Evolutionary conservation across 35 echinoderm and acorn worm genomes (phyloP), one percentile per base, ranked within the genome.

Genomic region (Ptychodera flava): DNA sequence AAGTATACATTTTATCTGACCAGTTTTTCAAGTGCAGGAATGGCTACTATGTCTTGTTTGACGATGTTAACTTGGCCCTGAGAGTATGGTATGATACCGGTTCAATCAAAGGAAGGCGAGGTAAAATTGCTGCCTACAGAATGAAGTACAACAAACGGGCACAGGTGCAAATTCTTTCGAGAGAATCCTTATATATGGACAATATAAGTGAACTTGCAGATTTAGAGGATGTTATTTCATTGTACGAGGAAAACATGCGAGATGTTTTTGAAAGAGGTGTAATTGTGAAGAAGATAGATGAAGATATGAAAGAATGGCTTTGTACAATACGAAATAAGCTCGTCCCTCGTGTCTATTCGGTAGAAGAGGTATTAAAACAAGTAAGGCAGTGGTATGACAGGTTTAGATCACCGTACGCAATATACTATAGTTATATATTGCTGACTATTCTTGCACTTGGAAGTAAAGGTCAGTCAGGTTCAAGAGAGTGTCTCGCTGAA

Each of bases 41-140:
- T 34, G 36, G 36, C 29, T 87, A 78, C 29, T 35, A 87, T 35
- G 30, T 87, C n/a, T 1, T 87, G 1, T 87, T 79, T 34, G 29
- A 22, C 35, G 85, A 78, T 28, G 85, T 78, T 34, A 78, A 78
- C 34, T n/a, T 35, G 30, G 85, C 85, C 1, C 32, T 87, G 1
- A n/a, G 10, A 77, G 37, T 33, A 35, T 87, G 85, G 85, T 1
- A 87, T 77, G 85, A 78, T 34, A 35, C n/a, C 1, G 85, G 79
- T 12, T 28, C 85, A 1, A 79, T 87, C 32, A 64, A 35, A 0
- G 79, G 85, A 78, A 38, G 85, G 30, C 33, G 85, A 30, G 36
- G 77, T 36, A 78, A 78, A 79, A 87, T 87, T 36, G 85, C 85
- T 0, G 85, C 85, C 2, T 87, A 87, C 36, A 87, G 79, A 87